phyloP scores from a whole-genome alignment of 2,113 vertebrate genomes.

The Monopterus albus region DNA sequence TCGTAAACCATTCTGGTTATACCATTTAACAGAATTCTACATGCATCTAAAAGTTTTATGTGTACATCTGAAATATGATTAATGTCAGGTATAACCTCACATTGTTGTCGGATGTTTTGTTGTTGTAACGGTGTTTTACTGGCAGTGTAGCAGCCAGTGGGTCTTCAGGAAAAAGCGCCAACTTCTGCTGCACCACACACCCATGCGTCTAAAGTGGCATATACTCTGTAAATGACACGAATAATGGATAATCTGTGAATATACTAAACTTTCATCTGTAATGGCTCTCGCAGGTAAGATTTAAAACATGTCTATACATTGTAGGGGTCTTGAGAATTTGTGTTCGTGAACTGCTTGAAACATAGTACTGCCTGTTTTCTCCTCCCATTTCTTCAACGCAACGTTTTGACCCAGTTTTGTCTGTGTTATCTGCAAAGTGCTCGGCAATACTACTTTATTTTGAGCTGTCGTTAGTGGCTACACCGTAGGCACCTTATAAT shows the following conservation, averaged over 20 bases:
- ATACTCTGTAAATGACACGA: conserved; percentile 5
- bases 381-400: conserved; percentile 44
- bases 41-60: rapidly evolving
- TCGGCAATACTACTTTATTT: background rate
- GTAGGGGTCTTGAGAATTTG: background rate
- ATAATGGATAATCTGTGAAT: conserved; percentile 1
- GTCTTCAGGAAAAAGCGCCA: conserved; percentile 84
- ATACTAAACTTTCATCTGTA: background rate
- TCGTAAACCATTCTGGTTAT: rapidly evolving
- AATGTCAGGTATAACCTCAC: rapidly evolving
- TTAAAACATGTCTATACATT: rapidly evolving
- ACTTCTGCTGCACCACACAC: conserved; percentile 70
- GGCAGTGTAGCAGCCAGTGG: conserved; percentile 33
- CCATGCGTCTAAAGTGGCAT: conserved; percentile 25
- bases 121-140: background rate
- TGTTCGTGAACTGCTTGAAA: conserved; percentile 14
- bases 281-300: conserved; percentile 56
- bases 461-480: rapidly evolving
- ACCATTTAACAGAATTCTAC: rapidly evolving
- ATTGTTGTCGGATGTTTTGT: background rate
- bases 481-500: rapidly evolving
- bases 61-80: background rate
- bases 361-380: conserved; percentile 43
- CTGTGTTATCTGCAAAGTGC: background rate
- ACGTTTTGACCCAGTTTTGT: conserved; percentile 57